Conservation (phyloP, 2,888 invertebrate species). For the Drosophila macrospina region DNA sequence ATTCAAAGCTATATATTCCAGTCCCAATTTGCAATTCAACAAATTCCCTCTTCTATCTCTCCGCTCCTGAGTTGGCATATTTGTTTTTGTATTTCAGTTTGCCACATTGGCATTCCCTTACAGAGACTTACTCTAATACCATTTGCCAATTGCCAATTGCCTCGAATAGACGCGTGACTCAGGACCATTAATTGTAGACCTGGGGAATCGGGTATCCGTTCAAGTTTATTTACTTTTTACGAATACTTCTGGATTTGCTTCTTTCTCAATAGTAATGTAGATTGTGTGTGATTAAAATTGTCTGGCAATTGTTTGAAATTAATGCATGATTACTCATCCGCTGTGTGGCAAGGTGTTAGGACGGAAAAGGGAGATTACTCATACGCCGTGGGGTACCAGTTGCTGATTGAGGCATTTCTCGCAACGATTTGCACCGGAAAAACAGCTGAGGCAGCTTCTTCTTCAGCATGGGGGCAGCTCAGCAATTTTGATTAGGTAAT, state of each 20-base stretch:
- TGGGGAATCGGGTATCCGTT: conserved; percentile 29
- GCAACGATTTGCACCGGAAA: conserved; percentile 36
- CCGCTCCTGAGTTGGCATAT: background rate
- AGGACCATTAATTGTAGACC: conserved; percentile 34
- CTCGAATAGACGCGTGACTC: conserved; percentile 56
- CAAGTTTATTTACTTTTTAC: conserved; percentile 55
- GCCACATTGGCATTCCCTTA: conserved; percentile 5
- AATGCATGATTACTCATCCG: conserved; percentile 59
- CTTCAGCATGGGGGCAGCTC: background rate
- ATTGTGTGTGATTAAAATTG: conserved; percentile 20
- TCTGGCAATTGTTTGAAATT: conserved; percentile 58
- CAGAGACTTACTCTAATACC: background rate
- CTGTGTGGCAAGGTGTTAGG: conserved; percentile 28
- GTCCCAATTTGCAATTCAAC: conserved; percentile 2
- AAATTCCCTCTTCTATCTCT: background rate
- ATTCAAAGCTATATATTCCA: background rate
- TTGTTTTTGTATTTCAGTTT: background rate
- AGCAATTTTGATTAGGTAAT: conserved; percentile 20
- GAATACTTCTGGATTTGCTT: conserved; percentile 30
- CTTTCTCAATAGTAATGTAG: conserved; percentile 29
- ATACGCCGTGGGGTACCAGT: conserved; percentile 32
- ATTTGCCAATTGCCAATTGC: conserved; percentile 1
- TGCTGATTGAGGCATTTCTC: conserved; percentile 37
- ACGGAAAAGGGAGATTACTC: conserved; percentile 48
- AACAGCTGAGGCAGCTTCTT: conserved; percentile 12